phyloP scores from a whole-genome alignment of 2,113 vertebrate species.

The Scophthalmus maximus region DNA sequence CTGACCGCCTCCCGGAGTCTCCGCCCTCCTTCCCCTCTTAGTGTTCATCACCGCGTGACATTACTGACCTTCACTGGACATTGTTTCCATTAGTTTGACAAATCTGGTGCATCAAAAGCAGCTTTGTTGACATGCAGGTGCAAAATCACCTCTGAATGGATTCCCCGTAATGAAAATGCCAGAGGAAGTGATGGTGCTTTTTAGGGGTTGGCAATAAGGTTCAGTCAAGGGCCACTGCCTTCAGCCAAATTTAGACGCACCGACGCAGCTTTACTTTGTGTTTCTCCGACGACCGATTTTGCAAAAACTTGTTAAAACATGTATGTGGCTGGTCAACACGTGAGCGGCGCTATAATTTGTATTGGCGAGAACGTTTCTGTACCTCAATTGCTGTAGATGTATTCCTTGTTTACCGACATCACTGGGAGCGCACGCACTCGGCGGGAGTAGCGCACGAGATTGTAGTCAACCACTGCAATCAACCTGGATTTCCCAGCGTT shows the following conservation, averaged over 20 bases:
- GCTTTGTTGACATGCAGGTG: constrained; percentile 69
- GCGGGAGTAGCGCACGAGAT: too few relatives aligned
- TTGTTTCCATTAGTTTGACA: constrained; percentile 81
- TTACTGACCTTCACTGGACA: constrained; percentile 75
- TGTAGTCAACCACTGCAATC: too few relatives aligned
- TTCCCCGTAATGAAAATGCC: constrained; percentile 66
- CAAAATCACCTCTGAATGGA: constrained; percentile 57
- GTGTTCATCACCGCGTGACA: constrained; percentile 76
- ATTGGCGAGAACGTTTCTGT: neutral
- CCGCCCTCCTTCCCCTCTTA: constrained; percentile 31
- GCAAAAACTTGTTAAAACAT: too few relatives aligned
- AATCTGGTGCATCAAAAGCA: constrained; percentile 66
- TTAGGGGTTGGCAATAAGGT: constrained; percentile 40
- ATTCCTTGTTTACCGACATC: neutral
- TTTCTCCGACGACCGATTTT: neutral
- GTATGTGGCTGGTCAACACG: too few relatives aligned
- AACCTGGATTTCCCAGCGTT: too few relatives aligned
- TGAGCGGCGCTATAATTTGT: too few relatives aligned
- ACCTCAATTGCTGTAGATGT: neutral
- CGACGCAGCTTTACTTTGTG: too few relatives aligned
- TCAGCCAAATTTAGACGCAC: too few relatives aligned
- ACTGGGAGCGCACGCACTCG: too few relatives aligned
- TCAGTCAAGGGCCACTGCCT: constrained; percentile 28
- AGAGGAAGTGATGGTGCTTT: constrained; percentile 46
- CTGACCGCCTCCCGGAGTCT: constrained; percentile 45